phyloP scores from a whole-genome alignment of 2,888 invertebrate genomes.

The Nasonia oneida region DNA sequence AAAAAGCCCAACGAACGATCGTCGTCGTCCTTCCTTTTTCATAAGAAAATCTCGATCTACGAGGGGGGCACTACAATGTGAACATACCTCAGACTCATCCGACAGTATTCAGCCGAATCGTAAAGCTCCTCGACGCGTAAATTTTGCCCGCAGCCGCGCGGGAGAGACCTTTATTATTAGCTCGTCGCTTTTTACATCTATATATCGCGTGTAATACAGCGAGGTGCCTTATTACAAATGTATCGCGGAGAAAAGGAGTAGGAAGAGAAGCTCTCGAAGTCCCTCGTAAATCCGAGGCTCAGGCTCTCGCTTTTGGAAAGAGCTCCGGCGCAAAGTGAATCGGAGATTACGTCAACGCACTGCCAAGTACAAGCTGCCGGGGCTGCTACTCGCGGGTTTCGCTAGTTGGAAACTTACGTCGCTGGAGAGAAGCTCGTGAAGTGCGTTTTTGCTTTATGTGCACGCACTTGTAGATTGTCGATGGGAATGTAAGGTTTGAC shows the following conservation, averaged over 20 bases:
- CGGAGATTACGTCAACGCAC: constrained; percentile 55
- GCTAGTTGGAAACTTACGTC: constrained; percentile 50
- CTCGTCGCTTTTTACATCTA: constrained; percentile 17
- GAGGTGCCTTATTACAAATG: constrained; percentile 45
- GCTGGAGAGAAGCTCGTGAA: neutral
- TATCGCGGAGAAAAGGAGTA: neutral
- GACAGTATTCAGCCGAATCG: neutral
- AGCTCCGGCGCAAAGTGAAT: constrained; percentile 52
- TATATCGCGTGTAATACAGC: constrained; percentile 28
- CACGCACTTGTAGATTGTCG: neutral
- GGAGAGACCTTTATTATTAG: neutral
- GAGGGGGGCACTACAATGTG: neutral
- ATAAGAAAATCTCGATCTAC: constrained; percentile 11
- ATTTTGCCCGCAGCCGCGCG: neutral
- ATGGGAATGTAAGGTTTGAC: too few species aligned
- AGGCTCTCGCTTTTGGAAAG: constrained; percentile 12
- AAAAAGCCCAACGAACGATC: neutral
- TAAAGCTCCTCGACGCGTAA: constrained; percentile 26
- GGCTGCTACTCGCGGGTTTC: neutral
- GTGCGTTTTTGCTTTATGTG: neutral
- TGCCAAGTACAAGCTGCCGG: neutral
- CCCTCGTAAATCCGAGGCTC: constrained; percentile 34
- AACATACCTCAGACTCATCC: neutral
- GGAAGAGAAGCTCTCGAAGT: neutral
- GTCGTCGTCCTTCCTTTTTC: neutral